Base-by-base conservation (phyloP, 2,113 vertebrate genomes). In the Osmerus eperlanus region DNA sequence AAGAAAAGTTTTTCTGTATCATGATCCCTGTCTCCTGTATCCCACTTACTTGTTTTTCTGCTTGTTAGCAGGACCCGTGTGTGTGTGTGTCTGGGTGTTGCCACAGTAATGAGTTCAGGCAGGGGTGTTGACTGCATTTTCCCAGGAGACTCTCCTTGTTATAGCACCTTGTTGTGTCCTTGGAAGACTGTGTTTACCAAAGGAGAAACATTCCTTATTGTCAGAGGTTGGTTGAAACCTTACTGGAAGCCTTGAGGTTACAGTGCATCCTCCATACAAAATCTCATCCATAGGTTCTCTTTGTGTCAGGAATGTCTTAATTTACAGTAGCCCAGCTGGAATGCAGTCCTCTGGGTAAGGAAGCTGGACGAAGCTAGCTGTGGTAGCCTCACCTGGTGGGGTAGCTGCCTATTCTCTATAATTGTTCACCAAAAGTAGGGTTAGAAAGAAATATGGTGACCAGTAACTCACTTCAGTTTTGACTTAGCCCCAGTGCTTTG, bases 121-220 rank as follows among this genome's bases (percentile, higher is more conserved):
- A 59, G 21, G 54, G 19, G 55, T 67, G 63, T 56, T 29, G 13
- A 36, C 32, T 36, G 47, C 21, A 72, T 19, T 21, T 15, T 58
- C 47, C n/a, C 28, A 11, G 3, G 4, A 25, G 53, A 55, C 23
- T 16, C 18, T 41, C 36, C 12, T 9, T 62, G 36, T 12, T 19
- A 15, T n/a, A 60, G 68, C 15, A 25, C 53, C 54, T 65, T 61
- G 21, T 73, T 66, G 71, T 66, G 36, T 66, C 25, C n/a, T 41
- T 51, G 16, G 8, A 55, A 25, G n/a, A 65, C 23, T 32, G 5
- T 13, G 13, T 19, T 15, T 47, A 29, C 28, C 36, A 29, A 59
- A 28, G 29, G 6, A 3, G 62, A 18, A 64, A 64, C 28, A 63
- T 29, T 64, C 3, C 6, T 18, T 29, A 11, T 36, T 18, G 14